These are phyloP conservation scores for Peromyscus nudipes DNA, from an alignment of 2,797 vertebrate genomes.

Conservation along the genomic window DNA sequence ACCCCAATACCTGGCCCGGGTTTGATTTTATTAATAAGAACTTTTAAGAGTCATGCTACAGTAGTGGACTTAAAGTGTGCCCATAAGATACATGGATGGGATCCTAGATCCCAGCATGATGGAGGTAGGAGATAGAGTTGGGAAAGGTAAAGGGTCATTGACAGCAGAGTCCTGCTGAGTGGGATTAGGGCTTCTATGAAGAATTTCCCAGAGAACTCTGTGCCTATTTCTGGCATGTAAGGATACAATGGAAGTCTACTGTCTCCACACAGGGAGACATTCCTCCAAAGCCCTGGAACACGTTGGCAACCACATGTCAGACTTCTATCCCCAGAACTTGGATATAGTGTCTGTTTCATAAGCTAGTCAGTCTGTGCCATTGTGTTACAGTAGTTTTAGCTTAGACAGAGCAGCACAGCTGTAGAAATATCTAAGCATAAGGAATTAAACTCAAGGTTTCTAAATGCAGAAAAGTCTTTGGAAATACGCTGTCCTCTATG, in stretches of 20 bases:
- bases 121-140: too few relatives aligned
- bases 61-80: not conserved
- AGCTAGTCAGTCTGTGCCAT: not conserved
- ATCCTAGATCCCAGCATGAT: not conserved
- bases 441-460: not conserved
- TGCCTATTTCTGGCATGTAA: not conserved
- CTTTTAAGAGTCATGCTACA: too few relatives aligned
- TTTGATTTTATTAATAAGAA: too few relatives aligned
- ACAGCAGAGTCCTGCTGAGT: not conserved
- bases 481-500: not conserved
- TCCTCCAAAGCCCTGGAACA: not conserved
- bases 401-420: not conserved
- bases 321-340: not conserved
- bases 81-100: too few relatives aligned
- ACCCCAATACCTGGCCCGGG: too few relatives aligned
- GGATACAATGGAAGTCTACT: not conserved
- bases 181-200: not conserved
- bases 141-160: not conserved
- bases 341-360: not conserved
- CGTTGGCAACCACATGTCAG: not conserved
- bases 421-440: not conserved
- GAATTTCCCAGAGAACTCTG: not conserved
- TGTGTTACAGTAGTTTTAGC: not conserved
- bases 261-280: not conserved
- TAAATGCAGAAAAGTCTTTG: not conserved